Base-by-base conservation (phyloP, 1,140 invertebrate species). In the Lepidostoma basale region DNA sequence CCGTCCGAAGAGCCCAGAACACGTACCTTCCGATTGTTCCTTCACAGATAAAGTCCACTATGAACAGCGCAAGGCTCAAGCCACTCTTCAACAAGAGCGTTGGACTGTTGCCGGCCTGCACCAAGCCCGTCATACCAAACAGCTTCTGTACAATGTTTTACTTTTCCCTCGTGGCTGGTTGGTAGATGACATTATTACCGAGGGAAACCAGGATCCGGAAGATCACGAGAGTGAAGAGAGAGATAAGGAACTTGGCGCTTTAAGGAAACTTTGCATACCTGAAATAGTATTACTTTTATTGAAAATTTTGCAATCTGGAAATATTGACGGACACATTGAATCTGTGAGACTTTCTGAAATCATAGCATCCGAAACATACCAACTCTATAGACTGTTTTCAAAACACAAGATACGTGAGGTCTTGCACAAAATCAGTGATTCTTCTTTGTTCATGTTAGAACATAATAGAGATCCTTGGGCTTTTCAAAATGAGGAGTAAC, bases 151-250 rank as follows among this genome's bases (percentile, higher is more conserved):
- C 79, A 96, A 97, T 80, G 90, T 97, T 5, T 77, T 98, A 22
- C 76, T 95, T 1, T 97, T 97, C 76, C 91, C 94, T 36, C 90
- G 94, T 72, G 94, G 94, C 25, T 98, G 95, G 95, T 84, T 98
- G 62, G 86, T 89, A 20, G 94, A 96, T 77, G 83, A 82, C 65
- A 81, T 84, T 59, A 78, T 78, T 60, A 75, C 78, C 1, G 77
- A 76, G 9, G 77, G 80, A 9, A 75, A 79, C 1, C 78, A 77
- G n/a, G 82, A 77, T 12, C 75, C 80, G 8, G 81, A 80, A 45
- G 75, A 81, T 49, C 78, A 83, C 45, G 82, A 85, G 74, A 79
- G 86, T 76, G 75, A 83, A 74, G 78, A 85, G 62, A 81, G 82
- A 62, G 54, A 64, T 0, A 81, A 83, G 44, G 92, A 96, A 76